phyloP scores from a whole-genome alignment of 2,797 vertebrate species.

The Poecilia gillii region DNA sequence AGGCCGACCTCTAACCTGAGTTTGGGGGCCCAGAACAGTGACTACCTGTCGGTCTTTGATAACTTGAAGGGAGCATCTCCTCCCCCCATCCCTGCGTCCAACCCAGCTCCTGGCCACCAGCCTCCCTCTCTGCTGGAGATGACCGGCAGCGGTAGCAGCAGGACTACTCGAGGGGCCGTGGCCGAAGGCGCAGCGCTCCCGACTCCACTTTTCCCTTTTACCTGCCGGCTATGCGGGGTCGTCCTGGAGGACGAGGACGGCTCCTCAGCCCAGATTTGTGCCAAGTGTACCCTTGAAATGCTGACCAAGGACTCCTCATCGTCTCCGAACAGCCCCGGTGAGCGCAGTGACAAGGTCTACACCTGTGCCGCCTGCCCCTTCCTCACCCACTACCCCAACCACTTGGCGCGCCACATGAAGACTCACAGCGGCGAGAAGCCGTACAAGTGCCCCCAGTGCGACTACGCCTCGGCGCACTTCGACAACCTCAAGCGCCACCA shows the following conservation, averaged over 20 bases:
- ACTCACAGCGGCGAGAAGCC: conserved; percentile 98
- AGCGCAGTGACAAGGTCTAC: conserved; percentile 89
- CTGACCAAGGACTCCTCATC: conserved; percentile 82
- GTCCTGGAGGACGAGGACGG: conserved; percentile 91
- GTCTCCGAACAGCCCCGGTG: conserved; percentile 77
- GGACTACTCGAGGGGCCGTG: conserved; percentile 48
- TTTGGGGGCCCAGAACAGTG: conserved; percentile 73
- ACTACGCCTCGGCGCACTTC: conserved; percentile 94
- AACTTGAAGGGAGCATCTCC: conserved; percentile 76
- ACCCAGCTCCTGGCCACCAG: conserved; percentile 60
- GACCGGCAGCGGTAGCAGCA: conserved; percentile 35
- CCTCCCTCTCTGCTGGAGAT: conserved; percentile 60
- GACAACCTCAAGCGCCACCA: conserved; percentile 98
- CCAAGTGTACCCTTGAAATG: conserved; percentile 90
- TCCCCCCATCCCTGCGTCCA: conserved; percentile 61
- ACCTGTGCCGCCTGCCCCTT: conserved; percentile 93
- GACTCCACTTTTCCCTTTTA: conserved; percentile 88
- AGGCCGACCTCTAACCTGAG: conserved; percentile 82
- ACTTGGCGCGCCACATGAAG: conserved; percentile 98
- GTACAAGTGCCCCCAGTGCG: conserved; percentile 93
- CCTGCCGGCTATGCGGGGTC: conserved; percentile 90
- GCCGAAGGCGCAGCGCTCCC: conserved; percentile 75
- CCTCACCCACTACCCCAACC: conserved; percentile 96
- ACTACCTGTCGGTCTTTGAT: conserved; percentile 85
- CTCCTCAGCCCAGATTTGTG: conserved; percentile 86